Base-by-base conservation (phyloP, 1,140 invertebrate species). In the Dendrolimus kikuchii region DNA sequence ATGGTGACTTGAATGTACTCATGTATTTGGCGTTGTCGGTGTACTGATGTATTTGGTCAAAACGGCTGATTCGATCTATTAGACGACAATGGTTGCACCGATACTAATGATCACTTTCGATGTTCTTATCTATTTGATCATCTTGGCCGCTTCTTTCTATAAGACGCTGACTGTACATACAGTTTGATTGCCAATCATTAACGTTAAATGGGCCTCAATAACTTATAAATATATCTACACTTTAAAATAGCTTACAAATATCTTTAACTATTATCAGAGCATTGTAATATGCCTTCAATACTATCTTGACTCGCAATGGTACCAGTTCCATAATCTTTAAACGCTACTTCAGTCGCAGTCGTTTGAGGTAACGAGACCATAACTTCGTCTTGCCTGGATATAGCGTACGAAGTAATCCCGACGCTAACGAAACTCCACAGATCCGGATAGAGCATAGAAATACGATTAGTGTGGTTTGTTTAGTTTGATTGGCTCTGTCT, bases 401-500 rank as follows among this genome's bases (percentile, higher is more conserved):
- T 23, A 23, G 23, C 23, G 23, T 23, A 58, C 65, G 53, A 59
- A 46, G 58, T 85, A 85, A 85, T 85, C 81, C 78, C 59, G 58
- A 51, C 43, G 60, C 67, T 74, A 66, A 71, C 66, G 75, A 77
- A 80, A 80, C 77, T 79, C 69, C 36, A 45, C 63, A 60, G 68
- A 74, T 75, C 59, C 54, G 66, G 76, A 84, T 80, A 81, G 63
- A 74, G 68, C 77, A 86, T 71, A 77, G 80, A 79, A 81, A 77
- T 77, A 71, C 77, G 72, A 85, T 82, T 80, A 81, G 71, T 71
- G 55, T 57, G 71, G 76, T 79, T 81, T 83, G 74, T 81, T 83
- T 82, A 86, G 74, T 86, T 82, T 82, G 80, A 86, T 83, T 83
- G 76, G 79, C 72, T 74, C 68, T 60, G 62, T 52, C 60, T 80